A percentile compares a stretch with the other conserved stretches of the same genome.
Evolutionary conservation across 2,888 invertebrate species (phyloP).

Genomic region (Phortica okadai): DNA sequence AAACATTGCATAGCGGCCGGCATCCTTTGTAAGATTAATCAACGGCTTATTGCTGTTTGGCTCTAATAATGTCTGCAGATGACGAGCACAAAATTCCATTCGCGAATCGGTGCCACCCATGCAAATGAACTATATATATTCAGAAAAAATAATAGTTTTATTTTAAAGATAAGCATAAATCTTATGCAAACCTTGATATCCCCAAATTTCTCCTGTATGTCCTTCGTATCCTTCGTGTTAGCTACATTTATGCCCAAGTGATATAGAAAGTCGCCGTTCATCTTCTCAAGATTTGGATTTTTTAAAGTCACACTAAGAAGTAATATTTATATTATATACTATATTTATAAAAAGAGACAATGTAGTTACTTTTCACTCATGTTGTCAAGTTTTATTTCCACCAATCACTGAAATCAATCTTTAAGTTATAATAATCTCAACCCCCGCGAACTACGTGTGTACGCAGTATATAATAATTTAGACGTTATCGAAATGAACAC

Average conservation of each 20-base stretch:
- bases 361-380: neutral
- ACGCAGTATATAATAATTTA: too few relatives aligned
- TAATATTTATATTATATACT: slow-evolving; percentile 13
- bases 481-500: too few relatives aligned
- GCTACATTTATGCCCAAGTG: slow-evolving; percentile 92
- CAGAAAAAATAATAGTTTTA: neutral
- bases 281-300: slow-evolving; percentile 54
- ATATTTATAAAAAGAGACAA: neutral
- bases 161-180: neutral
- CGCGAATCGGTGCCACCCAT: slow-evolving; percentile 95
- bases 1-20: slow-evolving; percentile 94
- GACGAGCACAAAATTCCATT: slow-evolving; percentile 92
- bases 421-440: too few relatives aligned
- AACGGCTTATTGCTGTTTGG: slow-evolving; percentile 88
- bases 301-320: slow-evolving; percentile 37
- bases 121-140: slow-evolving; percentile 86
- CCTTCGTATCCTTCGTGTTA: slow-evolving; percentile 81
- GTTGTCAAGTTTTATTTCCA: neutral
- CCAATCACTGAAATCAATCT: too few relatives aligned
- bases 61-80: slow-evolving; percentile 88
- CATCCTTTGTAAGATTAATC: slow-evolving; percentile 89
- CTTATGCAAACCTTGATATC: slow-evolving; percentile 87
- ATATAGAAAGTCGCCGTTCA: slow-evolving; percentile 85
- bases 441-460: too few relatives aligned
- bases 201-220: slow-evolving; percentile 92